Percentiles rank a stretch among this genome's conserved stretches.
Evolutionary conservation across 2,113 vertebrate genomes (phyloP).

Genomic region (Oryzias curvinotus): DNA sequence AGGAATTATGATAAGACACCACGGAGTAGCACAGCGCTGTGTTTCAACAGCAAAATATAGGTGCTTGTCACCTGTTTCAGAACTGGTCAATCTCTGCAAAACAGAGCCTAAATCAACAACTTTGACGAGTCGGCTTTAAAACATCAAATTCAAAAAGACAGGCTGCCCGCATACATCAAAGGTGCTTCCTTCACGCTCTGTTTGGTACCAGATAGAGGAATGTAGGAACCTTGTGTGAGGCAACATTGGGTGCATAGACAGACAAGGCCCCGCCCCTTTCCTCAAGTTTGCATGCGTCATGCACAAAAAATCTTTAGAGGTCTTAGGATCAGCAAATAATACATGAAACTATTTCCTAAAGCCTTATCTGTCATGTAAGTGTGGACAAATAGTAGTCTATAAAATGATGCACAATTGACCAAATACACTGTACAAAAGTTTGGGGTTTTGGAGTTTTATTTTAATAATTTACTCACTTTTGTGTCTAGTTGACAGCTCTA

Average conservation of each 20-base stretch:
- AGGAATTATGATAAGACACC: slow-evolving; percentile 43
- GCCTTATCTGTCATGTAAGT: neutral
- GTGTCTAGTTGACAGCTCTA: too few species aligned
- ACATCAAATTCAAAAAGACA: slow-evolving; percentile 51
- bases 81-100: slow-evolving; percentile 57
- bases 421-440: too few species aligned
- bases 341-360: neutral
- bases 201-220: slow-evolving; percentile 74
- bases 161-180: slow-evolving; percentile 65
- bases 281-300: slow-evolving; percentile 11
- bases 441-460: too few species aligned
- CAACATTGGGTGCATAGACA: slow-evolving; percentile 40
- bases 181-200: slow-evolving; percentile 62
- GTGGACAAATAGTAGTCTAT: too few species aligned
- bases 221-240: slow-evolving; percentile 64
- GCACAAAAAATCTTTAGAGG: neutral
- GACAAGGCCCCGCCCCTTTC: slow-evolving; percentile 30
- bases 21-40: slow-evolving; percentile 64
- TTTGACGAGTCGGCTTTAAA: slow-evolving; percentile 71
- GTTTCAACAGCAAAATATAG: slow-evolving; percentile 69
- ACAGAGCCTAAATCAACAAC: slow-evolving; percentile 70
- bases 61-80: slow-evolving; percentile 70
- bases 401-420: too few species aligned
- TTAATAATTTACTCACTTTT: too few species aligned
- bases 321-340: neutral